These are phyloP conservation scores for Cephus pulcher DNA, from an alignment of 2,888 invertebrate species.

Conservation along the genomic window DNA sequence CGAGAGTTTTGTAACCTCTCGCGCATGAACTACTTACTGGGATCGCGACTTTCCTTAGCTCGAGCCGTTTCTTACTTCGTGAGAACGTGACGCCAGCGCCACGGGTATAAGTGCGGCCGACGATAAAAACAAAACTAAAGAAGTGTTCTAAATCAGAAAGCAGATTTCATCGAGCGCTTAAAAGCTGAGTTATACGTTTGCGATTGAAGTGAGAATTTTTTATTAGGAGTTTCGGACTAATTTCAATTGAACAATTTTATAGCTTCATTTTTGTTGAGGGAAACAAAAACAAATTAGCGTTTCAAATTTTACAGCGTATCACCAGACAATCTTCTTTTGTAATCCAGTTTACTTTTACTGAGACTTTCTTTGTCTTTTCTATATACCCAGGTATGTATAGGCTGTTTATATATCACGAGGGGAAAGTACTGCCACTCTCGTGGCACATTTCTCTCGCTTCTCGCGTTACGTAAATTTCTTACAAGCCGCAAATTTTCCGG, in stretches of 20 bases:
- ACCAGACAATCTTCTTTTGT: neutral
- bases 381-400: neutral
- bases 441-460: neutral
- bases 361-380: neutral
- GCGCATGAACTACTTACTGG: constrained; percentile 18
- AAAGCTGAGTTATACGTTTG: neutral
- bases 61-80: constrained; percentile 9
- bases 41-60: constrained; percentile 15
- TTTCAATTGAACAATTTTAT: too few relatives aligned
- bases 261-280: too few relatives aligned
- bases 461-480: neutral
- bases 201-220: neutral
- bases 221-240: too few relatives aligned
- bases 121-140: neutral
- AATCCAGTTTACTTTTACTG: neutral
- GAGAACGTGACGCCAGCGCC: constrained; percentile 1
- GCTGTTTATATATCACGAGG: neutral
- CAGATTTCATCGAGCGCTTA: neutral
- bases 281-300: too few relatives aligned
- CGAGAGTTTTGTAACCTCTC: constrained; percentile 16
- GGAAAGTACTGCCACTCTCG: neutral
- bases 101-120: neutral
- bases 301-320: neutral
- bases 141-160: neutral
- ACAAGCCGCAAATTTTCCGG: neutral